These are phyloP conservation scores for Lasiurus cinereus DNA, from an alignment of 2,113 vertebrate species.

Conservation along the genomic window DNA sequence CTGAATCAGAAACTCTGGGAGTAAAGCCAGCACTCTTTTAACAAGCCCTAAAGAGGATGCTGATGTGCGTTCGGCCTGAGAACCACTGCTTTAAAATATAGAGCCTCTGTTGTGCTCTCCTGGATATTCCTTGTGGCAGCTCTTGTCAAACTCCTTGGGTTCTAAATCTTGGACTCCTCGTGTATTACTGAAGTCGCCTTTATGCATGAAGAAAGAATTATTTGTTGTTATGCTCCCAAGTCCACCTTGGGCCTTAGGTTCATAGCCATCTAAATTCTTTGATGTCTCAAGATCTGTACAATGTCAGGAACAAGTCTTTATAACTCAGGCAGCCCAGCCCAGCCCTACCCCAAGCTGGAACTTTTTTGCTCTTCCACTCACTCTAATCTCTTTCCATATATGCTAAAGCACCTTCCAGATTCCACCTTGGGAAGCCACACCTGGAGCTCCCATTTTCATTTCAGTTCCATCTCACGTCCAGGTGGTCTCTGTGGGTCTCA, in stretches of 20 bases:
- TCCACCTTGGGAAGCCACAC: not conserved
- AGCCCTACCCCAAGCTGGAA: not conserved
- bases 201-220: not conserved
- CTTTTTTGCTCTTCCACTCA: not conserved
- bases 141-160: not conserved
- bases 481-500: not conserved
- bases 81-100: not conserved
- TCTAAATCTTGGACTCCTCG: not conserved
- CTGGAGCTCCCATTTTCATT: not conserved
- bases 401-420: not conserved
- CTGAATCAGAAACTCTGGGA: not conserved
- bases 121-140: not conserved
- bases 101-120: not conserved
- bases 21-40: not conserved
- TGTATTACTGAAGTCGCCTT: not conserved
- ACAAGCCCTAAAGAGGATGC: not conserved
- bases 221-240: not conserved
- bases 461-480: not conserved
- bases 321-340: not conserved
- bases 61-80: not conserved
- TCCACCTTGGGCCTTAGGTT: not conserved
- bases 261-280: not conserved
- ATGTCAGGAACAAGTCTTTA: not conserved
- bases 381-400: not conserved
- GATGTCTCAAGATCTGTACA: not conserved